Percentiles rank a stretch among this genome's conserved stretches.
These are phyloP conservation scores for Sphinx pinastri DNA, from an alignment of 2,888 invertebrate species.

Conservation along the genomic window DNA sequence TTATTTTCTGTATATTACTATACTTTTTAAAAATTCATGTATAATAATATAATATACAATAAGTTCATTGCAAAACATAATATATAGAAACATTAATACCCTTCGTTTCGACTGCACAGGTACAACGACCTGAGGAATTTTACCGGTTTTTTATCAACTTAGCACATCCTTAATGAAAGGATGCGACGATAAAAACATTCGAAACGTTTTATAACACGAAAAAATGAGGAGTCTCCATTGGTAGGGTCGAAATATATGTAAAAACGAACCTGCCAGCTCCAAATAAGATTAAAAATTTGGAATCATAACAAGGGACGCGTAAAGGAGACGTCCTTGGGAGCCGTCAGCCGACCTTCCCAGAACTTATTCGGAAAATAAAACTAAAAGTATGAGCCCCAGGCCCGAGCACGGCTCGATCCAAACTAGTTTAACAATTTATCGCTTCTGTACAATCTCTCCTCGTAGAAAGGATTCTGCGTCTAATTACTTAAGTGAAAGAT, in stretches of 20 bases:
- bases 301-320: slow-evolving; percentile 50
- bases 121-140: slow-evolving; percentile 30
- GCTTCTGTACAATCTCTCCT: slow-evolving; percentile 54
- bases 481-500: slow-evolving; percentile 52
- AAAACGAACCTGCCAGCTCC: slow-evolving; percentile 6
- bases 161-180: slow-evolving; percentile 46
- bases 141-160: slow-evolving; percentile 46
- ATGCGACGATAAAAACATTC: slow-evolving; percentile 37
- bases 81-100: not conserved
- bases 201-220: slow-evolving; percentile 30
- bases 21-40: too few species aligned
- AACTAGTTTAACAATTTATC: slow-evolving; percentile 66
- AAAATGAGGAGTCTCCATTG: slow-evolving; percentile 7
- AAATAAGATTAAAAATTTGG: slow-evolving; percentile 44
- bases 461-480: slow-evolving; percentile 51
- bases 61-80: not conserved
- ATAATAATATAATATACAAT: not conserved
- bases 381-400: slow-evolving; percentile 56
- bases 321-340: slow-evolving; percentile 63
- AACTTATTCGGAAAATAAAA: slow-evolving; percentile 67
- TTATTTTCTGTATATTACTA: too few species aligned
- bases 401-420: slow-evolving; percentile 56
- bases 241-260: slow-evolving; percentile 15
- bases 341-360: slow-evolving; percentile 72
- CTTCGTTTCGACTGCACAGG: slow-evolving; percentile 28